Evolutionary conservation across 2,797 vertebrate species (phyloP), one percentile per base, ranked within the genome.

Genomic region (Coracias cyanogaster): DNA sequence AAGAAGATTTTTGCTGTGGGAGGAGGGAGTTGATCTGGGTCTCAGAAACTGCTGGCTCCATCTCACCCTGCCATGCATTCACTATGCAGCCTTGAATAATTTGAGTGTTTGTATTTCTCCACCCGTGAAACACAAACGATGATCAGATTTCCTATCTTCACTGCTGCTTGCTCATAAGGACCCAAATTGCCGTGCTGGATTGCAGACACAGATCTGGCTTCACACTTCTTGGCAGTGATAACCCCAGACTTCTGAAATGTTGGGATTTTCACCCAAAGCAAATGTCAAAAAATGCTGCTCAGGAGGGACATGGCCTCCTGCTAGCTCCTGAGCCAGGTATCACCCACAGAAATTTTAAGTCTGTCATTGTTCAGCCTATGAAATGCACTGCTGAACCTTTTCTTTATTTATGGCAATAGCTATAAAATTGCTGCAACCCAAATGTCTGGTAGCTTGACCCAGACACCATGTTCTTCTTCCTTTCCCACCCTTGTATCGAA

Each of bases 401-500:
- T 31, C 24, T 67, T 61, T 46, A 43, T 28, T 33, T 18, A 31
- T 2, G 6, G 57, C 4, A 79, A n/a, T 2, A 49, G 3, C 43
- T 28, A 77, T 28, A 77, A 7, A n/a, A 28, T 55, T 65, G 31
- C 43, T 69, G 6, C 5, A 48, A 21, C 22, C 35, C 33, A 48
- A 12, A 19, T 1, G 1, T 15, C 31, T 15, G 2, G 6, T 0
- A 28, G 4, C 25, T 61, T 39, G 22, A 45, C 33, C 12, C 43
- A 79, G 39, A n/a, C 13, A 39, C 12, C 4, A 2, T 3, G 7
- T 22, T 73, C 2, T 21, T 62, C 45, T 52, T 83, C 57, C 62
- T 33, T 78, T 66, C 31, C 52, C 29, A 15, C 14, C 14, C 28
- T 46, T 11, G 5, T 24, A 15, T 18, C 49, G 28, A 57, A 54